Evolutionary conservation across 2,113 vertebrate species (phyloP).

Genomic region (Brevimyrus niger): DNA sequence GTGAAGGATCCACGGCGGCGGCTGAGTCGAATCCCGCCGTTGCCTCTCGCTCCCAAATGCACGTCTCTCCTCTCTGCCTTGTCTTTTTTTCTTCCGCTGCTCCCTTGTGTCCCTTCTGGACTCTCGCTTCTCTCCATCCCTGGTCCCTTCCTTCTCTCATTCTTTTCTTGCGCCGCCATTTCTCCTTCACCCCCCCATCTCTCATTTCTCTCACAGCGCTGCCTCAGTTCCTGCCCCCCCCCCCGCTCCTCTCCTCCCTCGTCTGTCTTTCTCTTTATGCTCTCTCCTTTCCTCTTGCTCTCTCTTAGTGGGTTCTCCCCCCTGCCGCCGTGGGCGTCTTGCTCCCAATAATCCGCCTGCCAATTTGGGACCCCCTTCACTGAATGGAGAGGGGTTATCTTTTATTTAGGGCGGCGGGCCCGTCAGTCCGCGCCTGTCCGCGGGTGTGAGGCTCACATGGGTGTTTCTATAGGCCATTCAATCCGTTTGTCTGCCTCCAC

Average conservation of each 20-base stretch:
- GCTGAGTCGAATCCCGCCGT: not conserved
- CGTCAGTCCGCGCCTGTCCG: not conserved
- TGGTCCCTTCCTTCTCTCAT: not conserved
- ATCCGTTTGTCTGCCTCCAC: not conserved
- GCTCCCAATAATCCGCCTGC: conserved; percentile 61
- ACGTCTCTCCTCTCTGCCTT: not conserved
- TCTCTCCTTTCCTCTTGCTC: conserved; percentile 49
- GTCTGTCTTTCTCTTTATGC: not conserved
- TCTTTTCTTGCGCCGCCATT: not conserved
- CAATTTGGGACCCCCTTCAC: conserved; percentile 50
- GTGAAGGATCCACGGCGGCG: not conserved
- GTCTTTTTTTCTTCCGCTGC: not conserved
- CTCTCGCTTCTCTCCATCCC: not conserved
- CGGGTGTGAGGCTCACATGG: not conserved
- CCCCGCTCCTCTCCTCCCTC: conserved; percentile 5
- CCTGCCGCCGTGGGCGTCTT: conserved; percentile 52
- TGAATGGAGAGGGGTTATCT: conserved; percentile 51
- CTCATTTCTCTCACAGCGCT: not conserved
- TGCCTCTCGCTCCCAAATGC: not conserved
- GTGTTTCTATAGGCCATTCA: not conserved
- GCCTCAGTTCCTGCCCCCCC: not conserved
- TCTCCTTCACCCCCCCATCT: not conserved
- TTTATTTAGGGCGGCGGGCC: conserved; percentile 49
- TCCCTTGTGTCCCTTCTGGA: not conserved
- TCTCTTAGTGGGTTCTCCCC: conserved; percentile 26